These are phyloP conservation scores for Cydia fagiglandana DNA, from an alignment of 1,140 invertebrate species.

Conservation along the genomic window DNA sequence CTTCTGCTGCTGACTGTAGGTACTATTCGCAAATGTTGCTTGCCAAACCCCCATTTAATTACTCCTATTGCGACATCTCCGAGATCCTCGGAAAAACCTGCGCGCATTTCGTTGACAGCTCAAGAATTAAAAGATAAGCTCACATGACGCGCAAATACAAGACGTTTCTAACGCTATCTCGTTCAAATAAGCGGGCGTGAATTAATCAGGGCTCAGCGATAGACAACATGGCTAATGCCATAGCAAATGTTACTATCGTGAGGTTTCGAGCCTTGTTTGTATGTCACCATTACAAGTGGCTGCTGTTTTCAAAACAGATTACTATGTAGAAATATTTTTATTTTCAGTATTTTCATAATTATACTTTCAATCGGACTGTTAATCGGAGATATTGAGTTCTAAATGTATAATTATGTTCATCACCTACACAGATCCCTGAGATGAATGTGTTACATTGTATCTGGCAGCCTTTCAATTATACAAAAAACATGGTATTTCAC, in stretches of 20 bases:
- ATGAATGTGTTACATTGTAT: too few relatives aligned
- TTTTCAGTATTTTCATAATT: neutral
- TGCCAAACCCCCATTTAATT: neutral
- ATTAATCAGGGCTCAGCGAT: constrained; percentile 71
- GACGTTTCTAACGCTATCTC: constrained; percentile 70
- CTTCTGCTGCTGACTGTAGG: too few relatives aligned
- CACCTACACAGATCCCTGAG: too few relatives aligned
- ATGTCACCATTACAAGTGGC: constrained; percentile 56
- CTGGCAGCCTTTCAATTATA: too few relatives aligned
- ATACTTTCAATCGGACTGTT: too few relatives aligned
- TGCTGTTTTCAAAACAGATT: constrained; percentile 43
- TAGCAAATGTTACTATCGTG: constrained; percentile 71
- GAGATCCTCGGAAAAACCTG: constrained; percentile 52
- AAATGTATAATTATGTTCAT: too few relatives aligned
- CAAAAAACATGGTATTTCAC: too few relatives aligned
- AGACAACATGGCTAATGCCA: constrained; percentile 72
- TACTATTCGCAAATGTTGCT: neutral
- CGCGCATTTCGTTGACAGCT: constrained; percentile 58
- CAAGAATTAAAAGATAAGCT: constrained; percentile 77
- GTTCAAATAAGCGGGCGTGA: constrained; percentile 72
- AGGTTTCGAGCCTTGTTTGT: constrained; percentile 55
- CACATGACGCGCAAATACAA: constrained; percentile 68
- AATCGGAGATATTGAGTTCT: too few relatives aligned
- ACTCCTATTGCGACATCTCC: neutral
- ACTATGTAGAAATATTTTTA: constrained; percentile 16